Conservation (phyloP, 2,888 invertebrate genomes). For the Andrena dorsata region DNA sequence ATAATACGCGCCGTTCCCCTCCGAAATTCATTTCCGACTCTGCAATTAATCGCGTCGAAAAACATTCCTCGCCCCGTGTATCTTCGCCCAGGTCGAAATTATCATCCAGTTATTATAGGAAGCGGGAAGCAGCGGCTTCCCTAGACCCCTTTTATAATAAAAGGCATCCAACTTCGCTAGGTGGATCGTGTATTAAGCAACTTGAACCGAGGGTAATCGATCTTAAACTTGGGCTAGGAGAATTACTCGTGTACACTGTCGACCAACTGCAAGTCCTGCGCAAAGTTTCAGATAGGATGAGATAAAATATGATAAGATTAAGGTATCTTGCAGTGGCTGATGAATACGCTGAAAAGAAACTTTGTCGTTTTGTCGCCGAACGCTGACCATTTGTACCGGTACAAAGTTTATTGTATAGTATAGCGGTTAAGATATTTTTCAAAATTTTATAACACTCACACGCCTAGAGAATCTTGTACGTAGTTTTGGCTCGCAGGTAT, state of each 20-base stretch:
- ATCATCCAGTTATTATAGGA: background rate
- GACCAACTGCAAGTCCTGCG: background rate
- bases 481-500: background rate
- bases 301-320: background rate
- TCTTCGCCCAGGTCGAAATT: background rate
- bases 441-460: too few species aligned
- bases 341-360: background rate
- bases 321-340: background rate
- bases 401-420: too few species aligned
- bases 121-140: background rate
- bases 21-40: background rate
- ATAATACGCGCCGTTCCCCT: background rate
- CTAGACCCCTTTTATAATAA: background rate
- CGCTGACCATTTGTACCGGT: too few species aligned
- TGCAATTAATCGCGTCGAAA: conserved; percentile 21
- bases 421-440: too few species aligned
- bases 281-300: background rate
- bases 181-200: background rate
- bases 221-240: background rate
- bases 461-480: background rate
- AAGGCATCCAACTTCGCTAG: background rate
- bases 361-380: too few species aligned
- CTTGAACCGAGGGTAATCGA: conserved; percentile 14
- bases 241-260: background rate
- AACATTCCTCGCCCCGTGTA: background rate